Percentiles rank a stretch among this genome's conserved stretches.
These are phyloP conservation scores for Melanocharis versteri DNA, from an alignment of 2,113 vertebrate genomes.

Conservation along the genomic window DNA sequence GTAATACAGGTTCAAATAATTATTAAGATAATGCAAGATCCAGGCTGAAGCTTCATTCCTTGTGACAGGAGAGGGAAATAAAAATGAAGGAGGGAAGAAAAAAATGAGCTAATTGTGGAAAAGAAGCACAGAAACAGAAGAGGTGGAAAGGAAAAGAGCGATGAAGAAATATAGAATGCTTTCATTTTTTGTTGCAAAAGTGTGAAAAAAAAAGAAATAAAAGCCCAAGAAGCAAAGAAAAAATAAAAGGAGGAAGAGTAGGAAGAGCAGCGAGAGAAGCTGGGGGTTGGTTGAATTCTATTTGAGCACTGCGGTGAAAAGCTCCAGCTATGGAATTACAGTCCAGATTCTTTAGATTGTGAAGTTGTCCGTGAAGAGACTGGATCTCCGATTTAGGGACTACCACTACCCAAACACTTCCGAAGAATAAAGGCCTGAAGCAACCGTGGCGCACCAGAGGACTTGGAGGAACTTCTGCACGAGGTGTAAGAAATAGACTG, in stretches of 20 bases:
- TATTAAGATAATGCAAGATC: background rate
- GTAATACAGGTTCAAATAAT: background rate
- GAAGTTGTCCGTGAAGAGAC: background rate
- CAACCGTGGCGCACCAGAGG: background rate
- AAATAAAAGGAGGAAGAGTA: background rate
- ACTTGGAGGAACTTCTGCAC: background rate
- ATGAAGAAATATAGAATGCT: background rate
- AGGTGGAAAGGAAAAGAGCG: background rate
- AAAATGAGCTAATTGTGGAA: background rate
- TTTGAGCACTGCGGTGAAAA: background rate
- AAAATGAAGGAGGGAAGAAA: background rate
- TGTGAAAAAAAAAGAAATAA: background rate
- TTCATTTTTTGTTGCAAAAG: background rate
- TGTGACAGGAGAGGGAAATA: background rate
- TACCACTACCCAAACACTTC: background rate
- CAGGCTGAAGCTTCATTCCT: background rate
- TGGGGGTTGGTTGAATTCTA: background rate
- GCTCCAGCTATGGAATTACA: constrained; percentile 20
- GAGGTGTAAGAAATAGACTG: background rate
- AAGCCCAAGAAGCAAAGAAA: background rate
- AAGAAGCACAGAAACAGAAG: background rate
- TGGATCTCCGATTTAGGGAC: background rate
- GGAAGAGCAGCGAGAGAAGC: background rate
- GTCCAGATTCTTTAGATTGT: background rate
- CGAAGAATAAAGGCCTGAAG: background rate